Base-by-base conservation (phyloP, 2,888 invertebrate genomes). In the Eurytoma adleriae region DNA sequence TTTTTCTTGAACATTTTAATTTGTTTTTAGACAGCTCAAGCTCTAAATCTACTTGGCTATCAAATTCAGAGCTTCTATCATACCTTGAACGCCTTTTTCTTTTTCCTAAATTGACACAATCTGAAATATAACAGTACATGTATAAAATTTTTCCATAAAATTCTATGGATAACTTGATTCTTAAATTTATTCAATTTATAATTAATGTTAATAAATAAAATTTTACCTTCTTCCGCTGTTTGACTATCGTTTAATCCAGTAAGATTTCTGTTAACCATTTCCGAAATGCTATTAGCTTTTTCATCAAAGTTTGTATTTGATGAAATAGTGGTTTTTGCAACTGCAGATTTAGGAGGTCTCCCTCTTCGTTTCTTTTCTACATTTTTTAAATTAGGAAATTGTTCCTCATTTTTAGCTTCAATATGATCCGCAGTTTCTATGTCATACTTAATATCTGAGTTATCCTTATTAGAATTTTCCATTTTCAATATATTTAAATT, bases 321-420 rank as follows among this genome's bases (percentile, higher is more conserved):
- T 30, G n/a, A 1, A 67, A 13, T 12, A 30, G 0, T 56, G 27
- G 40, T 48, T 16, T 50, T 24, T 12, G 3, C 5, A 27, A 10
- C 40, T 16, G 59, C 27, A 20, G 12, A 16, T 73, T 79, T 78
- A 30, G 59, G 59, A 5, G 14, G 67, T 27, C 72, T 71, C 59
- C 67, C 72, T 67, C 72, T 78, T 67, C 48, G 30, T 61, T 72
- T 72, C n/a, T 72, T 72, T 30, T 59, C 18, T 67, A 50, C 13
- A 61, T 5, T 61, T 50, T 14, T 48, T 57, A 50, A 54, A 40
- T 3, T 40, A 2, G 40, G 40, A 40, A 40, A 0, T 40, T 40
- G 40, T 40, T 40, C 5, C 40, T 40, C 40, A 3, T 2, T 7
- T 40, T 40, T 40, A 40, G 1, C 14, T 20, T 50, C 18, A 67